Percentiles rank a stretch among this genome's conserved stretches.
Conservation (phyloP, 2,113 vertebrate species). For the Siphamia tubifer region DNA sequence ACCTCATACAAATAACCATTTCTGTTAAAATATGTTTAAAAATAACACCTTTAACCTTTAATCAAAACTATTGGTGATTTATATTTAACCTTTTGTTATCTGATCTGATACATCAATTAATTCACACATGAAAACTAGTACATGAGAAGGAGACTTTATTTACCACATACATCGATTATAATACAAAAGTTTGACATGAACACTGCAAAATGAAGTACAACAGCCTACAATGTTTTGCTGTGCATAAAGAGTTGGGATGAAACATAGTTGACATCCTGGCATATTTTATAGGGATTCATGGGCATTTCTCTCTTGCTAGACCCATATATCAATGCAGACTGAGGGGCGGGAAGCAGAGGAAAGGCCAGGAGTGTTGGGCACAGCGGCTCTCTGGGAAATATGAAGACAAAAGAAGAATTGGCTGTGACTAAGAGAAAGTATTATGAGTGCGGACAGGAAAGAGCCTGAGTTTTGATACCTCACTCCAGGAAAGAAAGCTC, state of each 20-base stretch:
- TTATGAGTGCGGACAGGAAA: conserved; percentile 79
- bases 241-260: not conserved
- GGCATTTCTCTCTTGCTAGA: conserved; percentile 83
- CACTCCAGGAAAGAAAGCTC: conserved; percentile 72
- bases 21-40: conserved; percentile 6
- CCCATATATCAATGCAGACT: conserved; percentile 84
- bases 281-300: conserved; percentile 71
- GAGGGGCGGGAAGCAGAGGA: conserved; percentile 81
- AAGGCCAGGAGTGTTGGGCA: conserved; percentile 78
- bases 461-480: conserved; percentile 74
- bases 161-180: not conserved
- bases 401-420: conserved; percentile 85
- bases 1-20: conserved; percentile 7
- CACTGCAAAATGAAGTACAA: not conserved
- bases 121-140: not conserved
- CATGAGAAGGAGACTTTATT: not conserved
- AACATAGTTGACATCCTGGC: conserved; percentile 10
- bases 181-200: not conserved
- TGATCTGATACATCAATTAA: not conserved
- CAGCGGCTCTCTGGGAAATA: conserved; percentile 78
- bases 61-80: not conserved
- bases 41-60: conserved; percentile 14
- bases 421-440: conserved; percentile 73
- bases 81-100: conserved; percentile 8
- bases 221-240: conserved; percentile 1